Percentiles rank a stretch among this genome's conserved stretches.
Evolutionary conservation across 1,140 invertebrate genomes (phyloP).

Genomic region (Brachystomella parvula): DNA sequence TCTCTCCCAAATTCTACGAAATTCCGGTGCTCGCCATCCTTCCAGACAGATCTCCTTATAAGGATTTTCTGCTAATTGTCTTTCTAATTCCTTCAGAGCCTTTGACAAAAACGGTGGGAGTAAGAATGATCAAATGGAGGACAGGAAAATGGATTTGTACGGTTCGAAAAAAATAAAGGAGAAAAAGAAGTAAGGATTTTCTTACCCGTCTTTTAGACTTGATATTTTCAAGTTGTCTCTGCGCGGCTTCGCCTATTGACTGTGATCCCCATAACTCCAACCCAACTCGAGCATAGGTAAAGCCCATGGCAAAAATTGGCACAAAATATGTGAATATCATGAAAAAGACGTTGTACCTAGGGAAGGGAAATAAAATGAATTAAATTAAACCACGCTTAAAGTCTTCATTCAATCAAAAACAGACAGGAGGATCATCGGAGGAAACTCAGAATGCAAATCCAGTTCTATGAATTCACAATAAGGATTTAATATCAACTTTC

Average conservation of each 20-base stretch:
- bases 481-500: too few species aligned
- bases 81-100: too few species aligned
- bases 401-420: neutral
- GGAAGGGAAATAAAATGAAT: conserved; percentile 40
- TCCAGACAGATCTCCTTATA: too few species aligned
- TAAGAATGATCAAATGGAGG: too few species aligned
- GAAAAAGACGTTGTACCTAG: conserved; percentile 78
- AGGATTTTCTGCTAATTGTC: too few species aligned
- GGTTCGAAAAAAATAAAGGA: neutral
- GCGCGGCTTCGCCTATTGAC: conserved; percentile 87
- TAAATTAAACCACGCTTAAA: neutral
- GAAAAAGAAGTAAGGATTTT: conserved; percentile 36
- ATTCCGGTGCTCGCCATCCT: too few species aligned
- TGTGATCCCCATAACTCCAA: conserved; percentile 89
- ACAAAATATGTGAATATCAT: conserved; percentile 88
- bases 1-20: too few species aligned
- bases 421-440: neutral
- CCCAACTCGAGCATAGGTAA: conserved; percentile 83
- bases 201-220: conserved; percentile 85
- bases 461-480: too few species aligned
- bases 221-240: conserved; percentile 79
- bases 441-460: too few species aligned
- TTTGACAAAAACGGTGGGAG: too few species aligned
- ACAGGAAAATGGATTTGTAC: too few species aligned
- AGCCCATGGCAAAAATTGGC: conserved; percentile 83